These are phyloP conservation scores for Steinernema hermaphroditum DNA, from an alignment of 2,888 invertebrate genomes.

Conservation along the genomic window DNA sequence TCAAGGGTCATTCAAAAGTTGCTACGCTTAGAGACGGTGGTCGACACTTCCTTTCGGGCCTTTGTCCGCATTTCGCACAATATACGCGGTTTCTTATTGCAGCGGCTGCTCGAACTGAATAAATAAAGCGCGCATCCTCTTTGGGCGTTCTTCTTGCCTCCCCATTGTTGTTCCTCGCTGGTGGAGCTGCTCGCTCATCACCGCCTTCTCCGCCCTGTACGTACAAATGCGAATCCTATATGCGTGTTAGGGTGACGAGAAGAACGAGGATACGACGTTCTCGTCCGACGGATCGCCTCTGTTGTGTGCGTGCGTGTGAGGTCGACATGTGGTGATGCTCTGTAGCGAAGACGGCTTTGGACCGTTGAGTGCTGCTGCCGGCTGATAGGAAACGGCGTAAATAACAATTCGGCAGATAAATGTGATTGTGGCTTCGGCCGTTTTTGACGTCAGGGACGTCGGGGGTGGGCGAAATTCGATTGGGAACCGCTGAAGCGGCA, in stretches of 20 bases:
- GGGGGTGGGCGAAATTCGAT: neutral
- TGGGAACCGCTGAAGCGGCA: neutral
- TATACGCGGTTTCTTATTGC: neutral
- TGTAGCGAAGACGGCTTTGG: neutral
- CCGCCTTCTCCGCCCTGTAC: neutral
- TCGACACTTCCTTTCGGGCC: neutral
- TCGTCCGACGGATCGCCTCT: no score
- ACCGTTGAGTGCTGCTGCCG: neutral
- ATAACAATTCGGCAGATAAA: conserved; percentile 1
- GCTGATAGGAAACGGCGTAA: neutral
- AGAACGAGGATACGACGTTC: conserved; percentile 7
- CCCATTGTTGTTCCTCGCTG: neutral
- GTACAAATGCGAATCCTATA: neutral
- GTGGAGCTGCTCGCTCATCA: neutral
- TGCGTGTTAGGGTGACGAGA: neutral
- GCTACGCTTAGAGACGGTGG: no score
- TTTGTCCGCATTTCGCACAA: neutral
- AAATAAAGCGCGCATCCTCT: conserved; percentile 14
- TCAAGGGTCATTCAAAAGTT: no score
- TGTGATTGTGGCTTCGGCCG: neutral
- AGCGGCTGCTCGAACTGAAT: neutral
- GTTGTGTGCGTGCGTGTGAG: conserved; percentile 3
- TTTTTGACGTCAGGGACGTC: neutral
- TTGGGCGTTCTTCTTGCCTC: neutral
- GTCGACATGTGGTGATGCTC: neutral